Conservation (phyloP, 2,888 invertebrate genomes). For the Chironomus tentans region DNA sequence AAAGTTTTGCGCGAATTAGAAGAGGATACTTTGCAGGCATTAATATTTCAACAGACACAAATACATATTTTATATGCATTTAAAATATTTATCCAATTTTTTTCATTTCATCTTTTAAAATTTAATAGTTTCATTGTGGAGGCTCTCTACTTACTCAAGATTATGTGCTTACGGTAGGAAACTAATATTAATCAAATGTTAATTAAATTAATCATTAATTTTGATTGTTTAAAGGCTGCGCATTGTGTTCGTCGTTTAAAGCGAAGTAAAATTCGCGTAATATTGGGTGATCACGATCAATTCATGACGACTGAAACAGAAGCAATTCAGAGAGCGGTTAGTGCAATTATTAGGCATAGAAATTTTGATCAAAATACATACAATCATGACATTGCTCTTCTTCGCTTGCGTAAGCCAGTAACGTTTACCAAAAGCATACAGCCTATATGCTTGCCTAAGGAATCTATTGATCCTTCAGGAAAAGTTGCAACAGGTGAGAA, state of each 20-base stretch:
- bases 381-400: conserved; percentile 75
- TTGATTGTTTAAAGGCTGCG: conserved; percentile 28
- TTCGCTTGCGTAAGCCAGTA: conserved; percentile 68
- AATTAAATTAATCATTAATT: not conserved
- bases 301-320: conserved; percentile 66
- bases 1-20: too few relatives aligned
- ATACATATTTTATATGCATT: too few relatives aligned
- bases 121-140: conserved; percentile 63
- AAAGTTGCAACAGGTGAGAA: conserved; percentile 32
- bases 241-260: conserved; percentile 43
- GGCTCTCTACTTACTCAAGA: conserved; percentile 73
- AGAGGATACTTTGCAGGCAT: too few relatives aligned
- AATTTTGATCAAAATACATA: conserved; percentile 79
- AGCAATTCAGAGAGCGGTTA: conserved; percentile 73
- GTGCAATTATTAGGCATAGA: conserved; percentile 65
- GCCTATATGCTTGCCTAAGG: conserved; percentile 65
- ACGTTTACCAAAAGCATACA: conserved; percentile 51
- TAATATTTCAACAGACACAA: too few relatives aligned
- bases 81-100: too few relatives aligned
- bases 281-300: conserved; percentile 79
- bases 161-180: conserved; percentile 52
- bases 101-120: too few relatives aligned
- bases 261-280: conserved; percentile 69
- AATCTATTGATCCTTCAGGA: conserved; percentile 49
- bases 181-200: not conserved